Evolutionary conservation across 2,888 invertebrate species (phyloP).

Genomic region (Nomada fabriciana): DNA sequence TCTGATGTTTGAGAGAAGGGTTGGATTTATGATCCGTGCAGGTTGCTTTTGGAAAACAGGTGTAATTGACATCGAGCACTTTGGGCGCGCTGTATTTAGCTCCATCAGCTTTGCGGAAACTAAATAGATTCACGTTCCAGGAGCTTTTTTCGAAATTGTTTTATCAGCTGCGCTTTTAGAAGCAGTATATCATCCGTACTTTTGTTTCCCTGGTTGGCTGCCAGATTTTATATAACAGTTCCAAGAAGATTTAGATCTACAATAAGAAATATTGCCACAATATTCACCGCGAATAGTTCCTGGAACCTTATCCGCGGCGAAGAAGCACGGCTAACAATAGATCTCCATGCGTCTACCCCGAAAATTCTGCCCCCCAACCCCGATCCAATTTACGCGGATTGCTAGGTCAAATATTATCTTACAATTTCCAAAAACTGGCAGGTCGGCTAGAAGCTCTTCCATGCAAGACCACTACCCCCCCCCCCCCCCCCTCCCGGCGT

Average conservation of each 20-base stretch:
- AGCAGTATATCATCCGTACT: background rate
- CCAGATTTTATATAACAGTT: slow-evolving; percentile 4
- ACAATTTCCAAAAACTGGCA: background rate
- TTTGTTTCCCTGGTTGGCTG: background rate
- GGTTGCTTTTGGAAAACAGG: too few species aligned
- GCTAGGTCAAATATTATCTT: background rate
- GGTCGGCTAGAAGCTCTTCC: background rate
- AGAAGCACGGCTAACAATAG: slow-evolving; percentile 3
- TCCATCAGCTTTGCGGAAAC: too few species aligned
- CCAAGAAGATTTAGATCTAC: background rate
- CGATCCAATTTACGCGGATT: background rate
- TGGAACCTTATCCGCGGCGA: background rate
- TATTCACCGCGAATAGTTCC: background rate
- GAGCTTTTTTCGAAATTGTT: background rate
- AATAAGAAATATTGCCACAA: slow-evolving; percentile 1
- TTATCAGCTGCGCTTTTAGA: background rate
- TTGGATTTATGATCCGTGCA: background rate
- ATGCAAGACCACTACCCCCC: background rate
- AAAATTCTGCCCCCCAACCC: slow-evolving; percentile 3
- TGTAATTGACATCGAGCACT: background rate
- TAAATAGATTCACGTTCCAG: too few species aligned
- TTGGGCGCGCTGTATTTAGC: background rate
- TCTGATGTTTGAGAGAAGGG: too few species aligned
- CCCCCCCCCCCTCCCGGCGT: too few species aligned
- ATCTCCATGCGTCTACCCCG: background rate